Evolutionary conservation across 2,113 vertebrate genomes (phyloP), one percentile per base, ranked within the genome.

Genomic region (Colinus virginianus): DNA sequence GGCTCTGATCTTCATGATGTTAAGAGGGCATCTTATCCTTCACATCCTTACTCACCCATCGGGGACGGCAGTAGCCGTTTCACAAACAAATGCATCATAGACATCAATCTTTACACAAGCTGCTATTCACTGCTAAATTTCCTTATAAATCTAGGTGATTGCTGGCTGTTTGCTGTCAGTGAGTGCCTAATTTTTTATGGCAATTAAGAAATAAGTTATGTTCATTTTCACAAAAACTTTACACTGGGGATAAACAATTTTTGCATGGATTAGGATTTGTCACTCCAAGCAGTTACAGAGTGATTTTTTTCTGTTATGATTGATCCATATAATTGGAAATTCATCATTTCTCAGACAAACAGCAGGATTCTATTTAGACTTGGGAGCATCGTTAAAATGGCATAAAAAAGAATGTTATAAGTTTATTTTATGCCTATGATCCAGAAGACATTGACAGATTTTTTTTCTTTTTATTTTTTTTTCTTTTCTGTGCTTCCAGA

Each of bases 181-280:
- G 21, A 80, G 71, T 78, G 66, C 14, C 49, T 91, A n/a, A 78
- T 70, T 66, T 68, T 88, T 69, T 56, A n/a, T 38, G 90, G 78
- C 21, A 71, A 55, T 63, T 90, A 76, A 88, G 11, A 56, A 87
- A 80, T 66, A 94, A 81, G 84, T 91, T 80, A 81, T 18, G 28
- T 38, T 61, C 0, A n/a, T 91, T 85, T 78, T 78, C 49, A 28
- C 20, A 79, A 61, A 82, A 71, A 43, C 13, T 59, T 5, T 59
- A 36, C 12, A 42, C 13, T 43, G 14, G 34, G 78, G 49, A 83
- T 71, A 42, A 92, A 62, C 14, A 3, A 43, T 28, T 84, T 56
- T 80, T 81, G n/a, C 67, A 13, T 7, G 4, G 14, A 63, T 26
- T 3, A 12, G 4, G 11, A 6, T 94, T 96, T 90, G 71, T 78